A percentile compares a stretch with the other conserved stretches of the same genome.
phyloP scores from a whole-genome alignment of 2,797 vertebrate species.

The Balearica regulorum region DNA sequence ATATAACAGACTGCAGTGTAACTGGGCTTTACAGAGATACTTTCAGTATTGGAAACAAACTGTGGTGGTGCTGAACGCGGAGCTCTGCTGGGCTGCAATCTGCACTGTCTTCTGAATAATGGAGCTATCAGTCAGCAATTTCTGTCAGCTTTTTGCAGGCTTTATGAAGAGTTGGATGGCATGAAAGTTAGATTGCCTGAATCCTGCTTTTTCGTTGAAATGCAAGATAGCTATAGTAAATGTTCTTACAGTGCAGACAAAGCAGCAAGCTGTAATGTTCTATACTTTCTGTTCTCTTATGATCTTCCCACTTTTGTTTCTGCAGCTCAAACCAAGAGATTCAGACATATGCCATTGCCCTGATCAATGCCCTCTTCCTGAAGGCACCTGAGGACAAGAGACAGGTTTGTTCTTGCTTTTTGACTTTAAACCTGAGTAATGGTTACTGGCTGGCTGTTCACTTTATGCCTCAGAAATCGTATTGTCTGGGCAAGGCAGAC shows the following conservation, averaged over 20 bases:
- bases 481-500: not conserved
- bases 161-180: not conserved
- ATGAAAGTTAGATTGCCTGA: not conserved
- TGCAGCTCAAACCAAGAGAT: conserved; percentile 98
- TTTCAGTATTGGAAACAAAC: not conserved
- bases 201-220: not conserved
- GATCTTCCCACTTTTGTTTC: not conserved
- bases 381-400: conserved; percentile 96
- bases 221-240: not conserved
- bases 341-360: conserved; percentile 96
- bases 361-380: conserved; percentile 98
- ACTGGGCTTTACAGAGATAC: not conserved
- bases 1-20: not conserved
- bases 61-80: not conserved
- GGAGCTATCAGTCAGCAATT: not conserved
- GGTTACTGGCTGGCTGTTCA: not conserved
- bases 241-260: not conserved
- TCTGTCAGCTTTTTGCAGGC: not conserved
- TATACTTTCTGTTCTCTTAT: not conserved
- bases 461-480: not conserved
- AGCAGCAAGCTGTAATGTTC: not conserved
- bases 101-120: not conserved
- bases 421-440: conserved; percentile 6
- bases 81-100: not conserved
- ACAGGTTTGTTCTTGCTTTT: conserved; percentile 83